These are phyloP conservation scores for Melanocharis versteri DNA, from an alignment of 2,113 vertebrate species.

Conservation along the genomic window DNA sequence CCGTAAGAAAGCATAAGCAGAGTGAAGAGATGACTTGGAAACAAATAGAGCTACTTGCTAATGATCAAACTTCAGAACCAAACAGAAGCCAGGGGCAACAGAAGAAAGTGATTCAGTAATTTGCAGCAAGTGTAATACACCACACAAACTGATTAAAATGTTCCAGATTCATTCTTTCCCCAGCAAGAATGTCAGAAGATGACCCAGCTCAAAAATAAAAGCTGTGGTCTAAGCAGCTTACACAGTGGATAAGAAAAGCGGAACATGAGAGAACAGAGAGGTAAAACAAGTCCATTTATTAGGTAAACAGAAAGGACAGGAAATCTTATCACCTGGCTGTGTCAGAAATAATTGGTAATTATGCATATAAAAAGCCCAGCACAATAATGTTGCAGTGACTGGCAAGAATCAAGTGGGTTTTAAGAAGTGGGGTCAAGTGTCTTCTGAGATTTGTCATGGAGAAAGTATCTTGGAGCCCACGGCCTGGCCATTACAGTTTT, in stretches of 20 bases:
- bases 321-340: not conserved
- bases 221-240: conserved; percentile 24
- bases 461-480: not conserved
- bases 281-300: not conserved
- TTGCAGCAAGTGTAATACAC: not conserved
- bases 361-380: not conserved
- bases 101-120: not conserved
- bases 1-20: not conserved
- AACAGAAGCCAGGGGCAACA: conserved; percentile 4
- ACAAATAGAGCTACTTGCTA: not conserved
- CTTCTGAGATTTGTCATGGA: not conserved
- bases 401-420: not conserved
- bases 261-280: not conserved
- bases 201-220: conserved; percentile 20
- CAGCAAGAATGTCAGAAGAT: not conserved
- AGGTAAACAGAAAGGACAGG: not conserved
- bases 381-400: not conserved
- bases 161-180: not conserved
- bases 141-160: not conserved
- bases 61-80: not conserved
- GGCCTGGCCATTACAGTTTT: not conserved
- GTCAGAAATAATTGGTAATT: not conserved
- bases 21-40: not conserved
- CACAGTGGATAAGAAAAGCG: not conserved
- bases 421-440: not conserved